Base-by-base conservation (phyloP, 2,113 vertebrate species). In the Aythya baeri region DNA sequence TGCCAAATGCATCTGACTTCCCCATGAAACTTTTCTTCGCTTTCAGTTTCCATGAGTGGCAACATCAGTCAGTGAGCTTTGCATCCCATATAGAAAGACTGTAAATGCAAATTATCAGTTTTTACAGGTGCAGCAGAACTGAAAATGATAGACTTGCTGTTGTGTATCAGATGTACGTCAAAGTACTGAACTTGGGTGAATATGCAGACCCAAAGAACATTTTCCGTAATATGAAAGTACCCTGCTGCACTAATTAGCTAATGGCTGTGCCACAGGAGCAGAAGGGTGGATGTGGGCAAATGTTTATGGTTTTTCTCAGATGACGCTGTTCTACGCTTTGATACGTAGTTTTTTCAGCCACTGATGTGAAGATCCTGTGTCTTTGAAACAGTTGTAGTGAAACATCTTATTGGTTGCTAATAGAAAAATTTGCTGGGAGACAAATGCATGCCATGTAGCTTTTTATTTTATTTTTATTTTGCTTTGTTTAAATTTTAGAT, bases 401-500 rank as follows among this genome's bases (percentile, higher is more conserved):
- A 81, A 49, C 27, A 14, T 59, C 32, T 38, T 75, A 23, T 3
- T 77, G 43, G 65, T 88, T 89, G 34, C 63, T 78, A 83, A 81
- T 77, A 63, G 29, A 76, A 78, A 61, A 57, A 54, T 34, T 66
- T 88, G 57, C 76, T 86, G 68, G 68, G 79, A 82, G 65, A 75
- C 68, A 78, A 88, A 91, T 86, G 23, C 73, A 11, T 82, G 77
- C 74, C 70, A 92, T 88, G 62, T 67, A 71, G 87, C 89, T 72
- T 91, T 76, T 94, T 62, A 61, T 86, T 94, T 96, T 73, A 27
- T 70, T 72, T 52, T 71, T 94, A 75, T 84, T 96, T 93, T 96
- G 84, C 86, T 95, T 93, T 97, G 73, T 97, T 97, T 97, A 89
- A 94, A 90, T 97, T 98, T 95, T 96, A 98, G 98, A 98, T 97